phyloP scores from a whole-genome alignment of 2,113 vertebrate genomes.

The Oxyura jamaicensis region DNA sequence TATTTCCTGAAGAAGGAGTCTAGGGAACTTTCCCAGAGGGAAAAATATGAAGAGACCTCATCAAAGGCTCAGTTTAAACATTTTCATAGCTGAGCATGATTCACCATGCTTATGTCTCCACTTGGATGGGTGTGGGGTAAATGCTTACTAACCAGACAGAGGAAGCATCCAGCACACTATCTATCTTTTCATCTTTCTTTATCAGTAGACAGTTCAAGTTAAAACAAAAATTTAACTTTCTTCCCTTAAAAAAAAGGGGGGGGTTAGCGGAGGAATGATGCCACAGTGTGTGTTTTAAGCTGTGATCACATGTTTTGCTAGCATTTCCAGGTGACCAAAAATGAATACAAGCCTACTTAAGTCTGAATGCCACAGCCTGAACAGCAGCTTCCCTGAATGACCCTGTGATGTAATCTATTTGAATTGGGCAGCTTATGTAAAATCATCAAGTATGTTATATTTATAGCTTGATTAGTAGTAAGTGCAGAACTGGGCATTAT shows the following conservation, averaged over 20 bases:
- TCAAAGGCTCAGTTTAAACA: conserved; percentile 28
- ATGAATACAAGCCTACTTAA: neutral
- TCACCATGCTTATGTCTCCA: conserved; percentile 1
- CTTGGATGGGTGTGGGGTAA: neutral
- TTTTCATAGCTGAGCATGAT: neutral
- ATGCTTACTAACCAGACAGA: neutral
- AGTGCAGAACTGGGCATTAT: neutral
- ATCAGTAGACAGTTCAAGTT: neutral
- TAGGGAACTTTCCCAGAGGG: neutral
- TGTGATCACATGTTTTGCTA: neutral
- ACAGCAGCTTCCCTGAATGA: neutral
- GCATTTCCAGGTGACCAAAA: neutral
- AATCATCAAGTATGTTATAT: conserved; percentile 7
- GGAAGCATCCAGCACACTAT: neutral
- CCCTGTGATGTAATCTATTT: neutral
- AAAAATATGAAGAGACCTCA: neutral
- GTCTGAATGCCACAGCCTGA: neutral
- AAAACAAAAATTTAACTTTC: neutral
- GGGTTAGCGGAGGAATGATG: neutral
- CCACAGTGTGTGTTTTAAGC: neutral
- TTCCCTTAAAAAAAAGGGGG: neutral
- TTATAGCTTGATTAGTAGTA: conserved; percentile 14
- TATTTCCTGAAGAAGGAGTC: conserved; percentile 4
- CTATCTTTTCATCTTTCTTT: neutral
- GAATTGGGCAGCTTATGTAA: neutral